phyloP scores from a whole-genome alignment of 2,113 vertebrate species.

The Tretioscincus oriximinensis region DNA sequence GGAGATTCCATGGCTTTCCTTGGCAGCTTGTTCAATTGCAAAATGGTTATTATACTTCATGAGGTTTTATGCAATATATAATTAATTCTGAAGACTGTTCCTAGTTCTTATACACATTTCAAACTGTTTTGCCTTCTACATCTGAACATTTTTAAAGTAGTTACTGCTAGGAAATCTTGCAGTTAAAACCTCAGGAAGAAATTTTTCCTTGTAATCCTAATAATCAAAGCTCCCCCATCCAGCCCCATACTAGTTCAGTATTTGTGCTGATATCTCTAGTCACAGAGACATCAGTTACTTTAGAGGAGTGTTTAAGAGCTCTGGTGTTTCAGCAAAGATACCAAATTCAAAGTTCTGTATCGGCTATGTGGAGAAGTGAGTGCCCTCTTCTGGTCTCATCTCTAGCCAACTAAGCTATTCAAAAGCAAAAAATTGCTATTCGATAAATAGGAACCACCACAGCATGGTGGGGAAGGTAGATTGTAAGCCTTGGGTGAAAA shows the following conservation, averaged over 20 bases:
- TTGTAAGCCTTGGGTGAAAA: too few species aligned
- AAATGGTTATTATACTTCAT: not conserved
- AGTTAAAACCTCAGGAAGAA: not conserved
- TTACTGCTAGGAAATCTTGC: not conserved
- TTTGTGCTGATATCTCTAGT: not conserved
- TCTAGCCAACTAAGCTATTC: too few species aligned
- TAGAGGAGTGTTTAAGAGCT: too few species aligned
- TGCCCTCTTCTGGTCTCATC: too few species aligned
- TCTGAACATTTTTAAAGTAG: not conserved
- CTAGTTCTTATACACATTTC: not conserved
- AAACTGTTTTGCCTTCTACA: not conserved
- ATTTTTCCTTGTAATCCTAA: not conserved
- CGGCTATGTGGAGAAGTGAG: too few species aligned
- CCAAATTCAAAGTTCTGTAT: too few species aligned
- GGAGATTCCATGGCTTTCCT: not conserved
- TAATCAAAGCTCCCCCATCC: not conserved
- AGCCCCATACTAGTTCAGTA: not conserved
- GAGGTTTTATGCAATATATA: not conserved
- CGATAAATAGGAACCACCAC: too few species aligned
- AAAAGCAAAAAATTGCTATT: too few species aligned
- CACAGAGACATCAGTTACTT: too few species aligned
- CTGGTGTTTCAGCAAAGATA: too few species aligned
- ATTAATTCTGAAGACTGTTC: not conserved
- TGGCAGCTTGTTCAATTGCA: not conserved
- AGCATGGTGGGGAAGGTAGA: too few species aligned